Conservation (phyloP, 2,113 vertebrate genomes). For the Ascaphus truei region DNA sequence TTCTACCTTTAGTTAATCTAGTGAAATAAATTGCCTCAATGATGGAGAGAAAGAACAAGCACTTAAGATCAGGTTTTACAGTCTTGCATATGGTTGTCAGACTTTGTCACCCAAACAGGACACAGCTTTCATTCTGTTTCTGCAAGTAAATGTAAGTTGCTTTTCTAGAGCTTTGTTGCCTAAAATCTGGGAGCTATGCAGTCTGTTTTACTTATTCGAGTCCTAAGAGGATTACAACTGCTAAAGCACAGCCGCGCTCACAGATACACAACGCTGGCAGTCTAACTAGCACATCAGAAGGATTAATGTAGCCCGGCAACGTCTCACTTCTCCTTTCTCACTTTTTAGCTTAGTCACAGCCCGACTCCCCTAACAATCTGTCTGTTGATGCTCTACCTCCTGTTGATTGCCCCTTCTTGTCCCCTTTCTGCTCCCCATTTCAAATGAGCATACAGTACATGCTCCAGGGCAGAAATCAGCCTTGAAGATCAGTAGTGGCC, state of each 20-base stretch:
- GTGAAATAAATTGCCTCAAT: not conserved
- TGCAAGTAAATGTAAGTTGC: not conserved
- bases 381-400: not conserved
- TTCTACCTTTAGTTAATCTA: not conserved
- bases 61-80: not conserved
- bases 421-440: not conserved
- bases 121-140: not conserved
- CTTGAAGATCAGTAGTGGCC: not conserved
- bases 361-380: not conserved
- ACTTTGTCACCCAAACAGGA: not conserved
- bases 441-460: not conserved
- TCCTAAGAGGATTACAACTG: slow-evolving; percentile 34
- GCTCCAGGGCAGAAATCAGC: not conserved
- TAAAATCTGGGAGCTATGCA: slow-evolving; percentile 15
- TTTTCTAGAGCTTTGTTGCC: slow-evolving; percentile 6
- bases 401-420: not conserved
- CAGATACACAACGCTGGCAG: slow-evolving; percentile 4
- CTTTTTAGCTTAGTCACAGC: not conserved
- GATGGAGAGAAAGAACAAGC: not conserved
- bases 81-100: not conserved
- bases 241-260: slow-evolving; percentile 14
- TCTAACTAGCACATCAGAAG: slow-evolving; percentile 24
- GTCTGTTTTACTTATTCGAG: slow-evolving; percentile 8
- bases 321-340: not conserved
- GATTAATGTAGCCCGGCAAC: slow-evolving; percentile 17